phyloP scores from a whole-genome alignment of 2,888 invertebrate genomes.

The Scotopteryx bipunctaria region DNA sequence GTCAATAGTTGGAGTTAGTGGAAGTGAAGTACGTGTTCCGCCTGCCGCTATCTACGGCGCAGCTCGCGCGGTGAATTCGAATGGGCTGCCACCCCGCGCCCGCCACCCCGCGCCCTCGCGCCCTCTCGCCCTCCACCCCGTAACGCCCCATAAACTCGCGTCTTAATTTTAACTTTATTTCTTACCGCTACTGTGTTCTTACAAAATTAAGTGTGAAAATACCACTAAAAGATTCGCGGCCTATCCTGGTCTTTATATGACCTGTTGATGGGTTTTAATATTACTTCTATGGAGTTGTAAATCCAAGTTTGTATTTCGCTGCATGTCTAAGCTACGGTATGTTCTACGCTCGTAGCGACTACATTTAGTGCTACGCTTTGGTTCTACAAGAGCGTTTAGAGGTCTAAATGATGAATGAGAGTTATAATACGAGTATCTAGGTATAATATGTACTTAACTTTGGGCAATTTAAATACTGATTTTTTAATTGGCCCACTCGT shows the following conservation, averaged over 20 bases:
- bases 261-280: constrained; percentile 27
- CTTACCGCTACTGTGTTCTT: constrained; percentile 77
- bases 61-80: constrained; percentile 81
- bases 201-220: constrained; percentile 81
- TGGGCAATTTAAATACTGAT: too few species aligned
- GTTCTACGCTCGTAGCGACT: not conserved
- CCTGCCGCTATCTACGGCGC: constrained; percentile 81
- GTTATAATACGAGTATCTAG: too few species aligned
- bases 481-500: too few species aligned
- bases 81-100: constrained; percentile 58
- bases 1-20: constrained; percentile 83
- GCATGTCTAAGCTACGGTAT: too few species aligned
- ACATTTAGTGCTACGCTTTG: constrained; percentile 7
- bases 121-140: constrained; percentile 69
- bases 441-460: too few species aligned
- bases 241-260: constrained; percentile 49
- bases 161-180: constrained; percentile 84
- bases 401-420: too few species aligned
- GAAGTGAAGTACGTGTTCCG: constrained; percentile 83
- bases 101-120: constrained; percentile 40
- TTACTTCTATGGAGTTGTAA: not conserved
- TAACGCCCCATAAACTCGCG: constrained; percentile 83
- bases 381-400: too few species aligned
- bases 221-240: constrained; percentile 68
- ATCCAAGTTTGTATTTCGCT: too few species aligned